Evolutionary conservation across 2,888 invertebrate genomes (phyloP), one percentile per base, ranked within the genome.

Genomic region (Malthinus flaveolus): DNA sequence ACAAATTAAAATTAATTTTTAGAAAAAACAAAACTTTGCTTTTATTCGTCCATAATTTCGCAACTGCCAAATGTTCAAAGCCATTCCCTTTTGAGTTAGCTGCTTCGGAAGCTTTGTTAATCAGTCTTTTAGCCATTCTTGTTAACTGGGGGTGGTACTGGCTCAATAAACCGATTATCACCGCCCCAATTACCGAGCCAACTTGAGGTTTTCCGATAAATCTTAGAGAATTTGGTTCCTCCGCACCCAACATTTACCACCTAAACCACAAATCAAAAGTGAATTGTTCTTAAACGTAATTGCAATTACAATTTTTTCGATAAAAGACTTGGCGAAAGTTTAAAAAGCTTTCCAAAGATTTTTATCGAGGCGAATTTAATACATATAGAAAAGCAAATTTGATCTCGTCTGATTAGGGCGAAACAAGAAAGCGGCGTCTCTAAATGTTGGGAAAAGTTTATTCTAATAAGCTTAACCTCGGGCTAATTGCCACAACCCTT

Each of bases 161-260:
- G 49, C 48, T 59, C 59, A 54, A 59, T 59, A 59, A 59, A 59
- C 59, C 59, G 59, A 59, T 59, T 59, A 54, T 49, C 59, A 49
- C 59, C 59, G 59, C 54, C 59, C 53, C 49, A 46, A 44, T 59
- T 59, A 59, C 53, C 54, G 49, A 54, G 54, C 59, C 54, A 54
- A 59, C 53, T 59, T 59, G 44, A 45, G 59, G 49, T 54, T 53
- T 59, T 33, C 49, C 53, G 59, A 59, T 59, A 59, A 59, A 53
- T 54, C 59, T 49, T 39, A 34, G 49, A 44, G 53, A 59, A 59
- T 59, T 59, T 53, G 59, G 53, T 59, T 59, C 54, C 59, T 48
- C 34, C 44, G 49, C 39, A 3, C 23, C 23, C 23, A 49, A 59
- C 53, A 59, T 59, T 59, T 59, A 59, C 49, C 54, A 46, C 46